Percentiles rank a stretch among this genome's conserved stretches.
Conservation (phyloP, 2,888 invertebrate genomes). For the Sarcophaga carnaria region DNA sequence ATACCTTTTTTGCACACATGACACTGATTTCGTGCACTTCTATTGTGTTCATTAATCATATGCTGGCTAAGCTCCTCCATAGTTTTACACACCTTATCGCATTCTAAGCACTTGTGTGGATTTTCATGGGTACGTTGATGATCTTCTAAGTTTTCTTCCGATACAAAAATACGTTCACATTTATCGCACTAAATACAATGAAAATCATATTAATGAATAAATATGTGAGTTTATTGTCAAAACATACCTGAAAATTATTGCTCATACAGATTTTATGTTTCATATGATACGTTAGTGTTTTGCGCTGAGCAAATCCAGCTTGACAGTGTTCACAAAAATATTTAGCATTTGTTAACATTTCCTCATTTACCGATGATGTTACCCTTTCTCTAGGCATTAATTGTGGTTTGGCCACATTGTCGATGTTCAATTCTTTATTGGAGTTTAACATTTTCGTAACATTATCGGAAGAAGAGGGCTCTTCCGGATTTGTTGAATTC, state of each 20-base stretch:
- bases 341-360: slow-evolving; percentile 44
- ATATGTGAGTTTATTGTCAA: not conserved
- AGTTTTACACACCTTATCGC: slow-evolving; percentile 81
- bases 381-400: slow-evolving; percentile 42
- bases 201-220: slow-evolving; percentile 4
- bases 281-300: slow-evolving; percentile 77
- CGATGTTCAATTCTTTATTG: slow-evolving; percentile 39
- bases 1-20: slow-evolving; percentile 78
- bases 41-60: slow-evolving; percentile 81
- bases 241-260: slow-evolving; percentile 74
- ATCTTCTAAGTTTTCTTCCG: slow-evolving; percentile 83
- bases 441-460: not conserved
- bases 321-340: slow-evolving; percentile 78
- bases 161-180: slow-evolving; percentile 83
- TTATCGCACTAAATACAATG: slow-evolving; percentile 81
- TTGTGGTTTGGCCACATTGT: slow-evolving; percentile 58
- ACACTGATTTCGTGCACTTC: slow-evolving; percentile 83
- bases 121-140: slow-evolving; percentile 81
- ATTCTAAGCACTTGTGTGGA: slow-evolving; percentile 78
- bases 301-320: slow-evolving; percentile 78
- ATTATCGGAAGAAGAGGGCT: slow-evolving; percentile 1
- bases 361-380: slow-evolving; percentile 10
- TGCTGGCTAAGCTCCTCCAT: slow-evolving; percentile 82
- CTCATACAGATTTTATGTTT: slow-evolving; percentile 82
- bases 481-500: not conserved